Percentiles rank a stretch among this genome's conserved stretches.
Conservation (phyloP, 1,140 invertebrate genomes). For the Propsilocerus akamusi region DNA sequence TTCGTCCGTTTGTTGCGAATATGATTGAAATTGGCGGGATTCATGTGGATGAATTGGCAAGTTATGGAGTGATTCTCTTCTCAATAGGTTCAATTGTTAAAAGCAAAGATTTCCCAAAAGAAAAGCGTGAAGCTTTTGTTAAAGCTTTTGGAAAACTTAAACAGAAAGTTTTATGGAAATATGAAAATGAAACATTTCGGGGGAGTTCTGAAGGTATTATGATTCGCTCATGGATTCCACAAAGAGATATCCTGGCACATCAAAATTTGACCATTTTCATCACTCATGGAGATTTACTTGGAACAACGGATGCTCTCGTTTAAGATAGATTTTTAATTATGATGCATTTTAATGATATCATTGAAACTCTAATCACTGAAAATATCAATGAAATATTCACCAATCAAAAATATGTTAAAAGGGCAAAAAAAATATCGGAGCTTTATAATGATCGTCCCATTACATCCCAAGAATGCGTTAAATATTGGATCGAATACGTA, state of each 20-base stretch:
- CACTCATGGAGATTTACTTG: slow-evolving; percentile 51
- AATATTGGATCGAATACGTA: slow-evolving; percentile 34
- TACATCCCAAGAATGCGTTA: slow-evolving; percentile 28
- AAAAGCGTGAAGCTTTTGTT: slow-evolving; percentile 28
- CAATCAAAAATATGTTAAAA: slow-evolving; percentile 15
- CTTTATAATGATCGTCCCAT: slow-evolving; percentile 30
- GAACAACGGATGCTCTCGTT: slow-evolving; percentile 47
- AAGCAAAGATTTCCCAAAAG: slow-evolving; percentile 27
- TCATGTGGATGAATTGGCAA: slow-evolving; percentile 12
- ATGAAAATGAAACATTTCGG: slow-evolving; percentile 30
- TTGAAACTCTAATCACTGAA: slow-evolving; percentile 9
- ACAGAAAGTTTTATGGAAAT: slow-evolving; percentile 43
- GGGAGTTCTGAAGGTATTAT: slow-evolving; percentile 33
- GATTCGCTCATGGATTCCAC: slow-evolving; percentile 40
- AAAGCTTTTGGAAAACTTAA: slow-evolving; percentile 31
- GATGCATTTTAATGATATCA: slow-evolving; percentile 14
- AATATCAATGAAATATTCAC: slow-evolving; percentile 10
- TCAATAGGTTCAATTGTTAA: slow-evolving; percentile 44
- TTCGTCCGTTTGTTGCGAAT: neutral
- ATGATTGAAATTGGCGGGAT: slow-evolving; percentile 4
- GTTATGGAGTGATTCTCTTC: slow-evolving; percentile 44
- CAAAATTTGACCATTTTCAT: slow-evolving; percentile 46
- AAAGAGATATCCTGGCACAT: slow-evolving; percentile 43
- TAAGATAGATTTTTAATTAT: slow-evolving; percentile 33
- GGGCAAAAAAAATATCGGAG: slow-evolving; percentile 28